A percentile compares a stretch with the other conserved stretches of the same genome.
Evolutionary conservation across 2,888 invertebrate genomes (phyloP).

Genomic region (Cheilosia vulpina): DNA sequence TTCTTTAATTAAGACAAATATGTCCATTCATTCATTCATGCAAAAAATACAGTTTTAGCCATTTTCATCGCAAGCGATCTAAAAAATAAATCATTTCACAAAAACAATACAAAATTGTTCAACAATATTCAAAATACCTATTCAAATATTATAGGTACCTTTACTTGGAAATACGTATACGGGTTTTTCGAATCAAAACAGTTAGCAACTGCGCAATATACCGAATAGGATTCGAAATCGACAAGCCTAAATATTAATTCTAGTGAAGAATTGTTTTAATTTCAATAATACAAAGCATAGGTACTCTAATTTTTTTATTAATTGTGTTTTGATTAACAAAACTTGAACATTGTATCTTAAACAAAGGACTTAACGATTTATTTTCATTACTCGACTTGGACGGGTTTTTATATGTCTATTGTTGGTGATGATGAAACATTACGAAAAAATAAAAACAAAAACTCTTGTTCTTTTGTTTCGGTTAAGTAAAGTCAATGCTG

Average conservation of each 20-base stretch:
- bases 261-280: not conserved
- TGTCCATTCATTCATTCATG: no score
- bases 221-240: not conserved
- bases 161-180: no score
- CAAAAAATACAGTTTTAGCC: no score
- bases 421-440: constrained; percentile 13
- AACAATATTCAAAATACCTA: no score
- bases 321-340: not conserved
- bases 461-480: not conserved
- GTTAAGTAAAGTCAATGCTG: not conserved
- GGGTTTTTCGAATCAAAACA: no score
- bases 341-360: not conserved
- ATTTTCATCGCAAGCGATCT: no score
- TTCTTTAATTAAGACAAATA: no score
- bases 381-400: constrained; percentile 44
- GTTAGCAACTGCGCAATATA: not conserved
- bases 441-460: not conserved
- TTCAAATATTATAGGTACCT: no score
- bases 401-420: constrained; percentile 45
- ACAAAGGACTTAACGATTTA: constrained; percentile 14
- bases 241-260: not conserved
- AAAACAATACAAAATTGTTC: no score
- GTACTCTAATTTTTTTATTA: not conserved
- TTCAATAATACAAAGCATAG: not conserved
- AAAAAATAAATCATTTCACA: no score